Base-by-base conservation (phyloP, 2,113 vertebrate species). In the Neodontobutis hainanensis region DNA sequence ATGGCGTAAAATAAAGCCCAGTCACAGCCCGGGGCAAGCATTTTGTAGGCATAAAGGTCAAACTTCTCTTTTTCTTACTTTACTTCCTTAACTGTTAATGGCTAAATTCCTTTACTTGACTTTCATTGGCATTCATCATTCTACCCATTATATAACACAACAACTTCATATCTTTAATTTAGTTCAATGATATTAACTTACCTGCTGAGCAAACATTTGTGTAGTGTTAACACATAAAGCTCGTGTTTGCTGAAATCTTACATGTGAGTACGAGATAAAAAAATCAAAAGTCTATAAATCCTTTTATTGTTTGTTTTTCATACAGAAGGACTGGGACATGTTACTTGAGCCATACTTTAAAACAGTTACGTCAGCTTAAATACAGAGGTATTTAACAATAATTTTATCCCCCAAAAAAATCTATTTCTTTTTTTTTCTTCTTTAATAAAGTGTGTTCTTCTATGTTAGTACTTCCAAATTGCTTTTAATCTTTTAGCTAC, bases 31-130 rank as follows among this genome's bases (percentile, higher is more conserved):
- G 9, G 34, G 66, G 77, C 14, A 0, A 70, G 76, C 59, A 60
- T 77, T 86, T 82, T 69, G 60, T 50, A 58, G 65, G 77, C 65
- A 55, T 69, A 76, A 85, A 89, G 84, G 88, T 87, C 82, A 87
- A 77, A 68, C 52, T 44, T 63, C 19, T 77, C 27, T 52, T 74
- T 65, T 78, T 65, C 71, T 75, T 43, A 78, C 50, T 75, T 84
- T 75, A 72, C 9, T 50, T 58, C 47, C 47, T 53, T 51, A 63
- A 65, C 49, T 63, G 58, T 16, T 27, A 75, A 68, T 50, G 45
- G 74, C 32, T 11, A 60, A 52, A 53, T 52, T 60, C 42, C 75
- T 75, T 60, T 51, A 32, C 55, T 66, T 53, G 8, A 6, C 16
- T n/a, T 58, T 8, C 61, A 34, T 50, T 58, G 3, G 16, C 16